phyloP scores from a whole-genome alignment of 2,888 invertebrate genomes.

The Oxytorus armatus region DNA sequence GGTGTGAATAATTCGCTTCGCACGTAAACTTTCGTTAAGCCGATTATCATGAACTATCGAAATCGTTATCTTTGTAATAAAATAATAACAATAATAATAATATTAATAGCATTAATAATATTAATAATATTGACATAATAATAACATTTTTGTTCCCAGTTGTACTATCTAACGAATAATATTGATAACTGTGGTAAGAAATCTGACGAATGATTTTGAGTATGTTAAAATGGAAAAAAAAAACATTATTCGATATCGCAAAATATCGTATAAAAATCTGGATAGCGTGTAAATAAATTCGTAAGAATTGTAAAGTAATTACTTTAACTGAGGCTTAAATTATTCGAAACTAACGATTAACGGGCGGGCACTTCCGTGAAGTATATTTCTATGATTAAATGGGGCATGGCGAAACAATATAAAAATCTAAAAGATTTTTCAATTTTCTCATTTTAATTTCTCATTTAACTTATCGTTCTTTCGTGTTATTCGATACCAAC shows the following conservation, averaged over 20 bases:
- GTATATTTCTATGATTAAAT: no score
- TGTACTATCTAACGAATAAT: conserved; percentile 19
- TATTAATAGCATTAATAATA: conserved; percentile 39
- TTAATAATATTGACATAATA: conserved; percentile 19
- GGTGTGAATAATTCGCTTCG: background rate
- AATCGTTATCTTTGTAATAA: conserved; percentile 44
- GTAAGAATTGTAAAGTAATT: conserved; percentile 17
- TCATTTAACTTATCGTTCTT: conserved; percentile 9
- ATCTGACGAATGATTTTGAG: background rate
- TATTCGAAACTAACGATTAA: background rate
- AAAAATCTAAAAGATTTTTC: no score
- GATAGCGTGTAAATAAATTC: conserved; percentile 42
- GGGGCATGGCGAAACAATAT: no score
- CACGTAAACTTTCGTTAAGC: no score
- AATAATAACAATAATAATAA: conserved; percentile 4
- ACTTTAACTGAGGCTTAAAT: conserved; percentile 7
- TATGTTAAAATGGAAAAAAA: no score
- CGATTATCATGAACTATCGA: background rate
- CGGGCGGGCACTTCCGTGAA: no score
- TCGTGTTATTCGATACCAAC: conserved; percentile 3
- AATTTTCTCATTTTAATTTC: background rate
- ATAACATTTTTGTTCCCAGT: conserved; percentile 24
- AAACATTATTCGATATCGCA: no score
- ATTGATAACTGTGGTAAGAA: conserved; percentile 1
- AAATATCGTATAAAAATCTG: conserved; percentile 1